Conservation (phyloP, 2,888 invertebrate species). For the Phyllotreta cruciferae region DNA sequence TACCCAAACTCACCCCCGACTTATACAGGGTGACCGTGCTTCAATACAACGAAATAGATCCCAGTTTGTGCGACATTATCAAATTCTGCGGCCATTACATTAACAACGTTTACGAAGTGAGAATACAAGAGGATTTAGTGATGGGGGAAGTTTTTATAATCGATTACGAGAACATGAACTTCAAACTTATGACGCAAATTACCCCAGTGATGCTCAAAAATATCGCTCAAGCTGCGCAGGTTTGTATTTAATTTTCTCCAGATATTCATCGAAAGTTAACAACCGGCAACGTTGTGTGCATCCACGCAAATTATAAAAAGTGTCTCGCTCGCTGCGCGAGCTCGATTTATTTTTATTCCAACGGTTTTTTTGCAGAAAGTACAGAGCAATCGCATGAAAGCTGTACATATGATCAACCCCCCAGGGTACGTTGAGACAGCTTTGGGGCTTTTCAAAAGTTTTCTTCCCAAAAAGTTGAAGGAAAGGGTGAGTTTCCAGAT, state of each 20-base stretch:
- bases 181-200: neutral
- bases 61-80: neutral
- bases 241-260: neutral
- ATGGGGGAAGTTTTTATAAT: slow-evolving; percentile 20
- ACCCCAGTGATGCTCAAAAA: slow-evolving; percentile 11
- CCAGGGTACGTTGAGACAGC: neutral
- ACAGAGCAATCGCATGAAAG: slow-evolving; percentile 7
- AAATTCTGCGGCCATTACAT: neutral
- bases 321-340: no score
- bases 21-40: slow-evolving; percentile 9
- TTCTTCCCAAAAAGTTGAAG: slow-evolving; percentile 6
- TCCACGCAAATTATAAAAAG: neutral
- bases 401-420: slow-evolving; percentile 2
- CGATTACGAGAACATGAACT: slow-evolving; percentile 11
- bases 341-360: slow-evolving; percentile 10
- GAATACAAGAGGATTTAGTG: slow-evolving; percentile 23
- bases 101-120: slow-evolving; percentile 8
- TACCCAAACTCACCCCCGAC: slow-evolving; percentile 23
- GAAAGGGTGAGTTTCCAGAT: slow-evolving; percentile 10
- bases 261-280: neutral
- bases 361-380: slow-evolving; percentile 10
- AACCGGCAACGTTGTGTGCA: neutral
- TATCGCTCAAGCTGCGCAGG: slow-evolving; percentile 1
- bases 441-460: neutral
- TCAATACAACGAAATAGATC: neutral